phyloP scores from a whole-genome alignment of 2,888 invertebrate genomes.

The Napeogenes inachia region DNA sequence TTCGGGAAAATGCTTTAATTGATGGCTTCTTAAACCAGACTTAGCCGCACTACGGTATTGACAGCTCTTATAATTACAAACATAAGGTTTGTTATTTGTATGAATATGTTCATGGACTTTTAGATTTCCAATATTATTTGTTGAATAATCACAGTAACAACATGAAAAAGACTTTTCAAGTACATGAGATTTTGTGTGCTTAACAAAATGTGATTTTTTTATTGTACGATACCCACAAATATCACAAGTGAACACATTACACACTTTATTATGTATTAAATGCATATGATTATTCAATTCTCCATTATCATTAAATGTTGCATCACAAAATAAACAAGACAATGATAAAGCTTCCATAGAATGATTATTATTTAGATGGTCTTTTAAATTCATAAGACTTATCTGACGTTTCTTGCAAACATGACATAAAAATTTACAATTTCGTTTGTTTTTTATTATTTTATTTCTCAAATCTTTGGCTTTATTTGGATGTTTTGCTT shows the following conservation, averaged over 20 bases:
- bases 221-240: conserved; percentile 41
- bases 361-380: conserved; percentile 32
- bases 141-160: conserved; percentile 38
- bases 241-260: conserved; percentile 30
- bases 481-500: conserved; percentile 36
- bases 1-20: conserved; percentile 41
- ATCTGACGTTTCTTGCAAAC: conserved; percentile 37
- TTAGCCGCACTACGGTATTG: conserved; percentile 34
- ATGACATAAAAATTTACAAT: conserved; percentile 36
- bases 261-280: conserved; percentile 30
- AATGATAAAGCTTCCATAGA: conserved; percentile 24
- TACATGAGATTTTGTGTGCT: conserved; percentile 39
- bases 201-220: conserved; percentile 39
- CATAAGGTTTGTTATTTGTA: conserved; percentile 34
- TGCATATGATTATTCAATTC: conserved; percentile 34
- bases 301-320: conserved; percentile 30
- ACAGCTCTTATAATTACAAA: conserved; percentile 35
- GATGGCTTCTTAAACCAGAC: conserved; percentile 44
- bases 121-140: conserved; percentile 42
- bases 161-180: conserved; percentile 34
- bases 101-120: conserved; percentile 45
- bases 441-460: conserved; percentile 33
- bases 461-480: conserved; percentile 28
- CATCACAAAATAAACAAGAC: conserved; percentile 38
- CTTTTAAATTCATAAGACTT: conserved; percentile 29